Conservation (phyloP, 2,113 vertebrate genomes). For the Cisticola juncidis region DNA sequence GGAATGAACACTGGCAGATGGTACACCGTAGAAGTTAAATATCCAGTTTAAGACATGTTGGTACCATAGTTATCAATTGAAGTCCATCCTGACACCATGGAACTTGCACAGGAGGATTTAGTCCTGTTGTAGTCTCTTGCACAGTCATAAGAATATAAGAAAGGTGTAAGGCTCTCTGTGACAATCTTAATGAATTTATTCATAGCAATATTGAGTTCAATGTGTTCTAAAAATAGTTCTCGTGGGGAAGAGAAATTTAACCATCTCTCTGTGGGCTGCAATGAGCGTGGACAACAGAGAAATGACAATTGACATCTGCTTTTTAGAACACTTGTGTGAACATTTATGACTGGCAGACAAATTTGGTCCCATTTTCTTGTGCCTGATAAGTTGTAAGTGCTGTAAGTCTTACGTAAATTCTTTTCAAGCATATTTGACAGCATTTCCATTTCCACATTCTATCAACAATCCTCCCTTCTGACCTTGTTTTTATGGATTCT, state of each 20-base stretch:
- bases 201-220: background rate
- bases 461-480: background rate
- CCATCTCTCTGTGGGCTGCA: background rate
- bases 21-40: background rate
- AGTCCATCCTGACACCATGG: background rate
- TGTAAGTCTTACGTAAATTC: background rate
- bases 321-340: background rate
- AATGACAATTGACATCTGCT: background rate
- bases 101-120: background rate
- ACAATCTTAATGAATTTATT: background rate
- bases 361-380: background rate
- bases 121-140: background rate
- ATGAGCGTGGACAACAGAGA: background rate
- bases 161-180: background rate
- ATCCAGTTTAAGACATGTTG: background rate
- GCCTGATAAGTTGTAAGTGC: background rate
- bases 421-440: background rate
- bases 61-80: background rate
- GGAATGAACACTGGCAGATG: background rate
- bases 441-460: background rate
- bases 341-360: background rate
- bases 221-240: background rate
- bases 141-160: background rate
- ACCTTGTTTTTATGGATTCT: background rate
- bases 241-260: background rate